phyloP scores from a whole-genome alignment of 1,140 invertebrate species.

The Plutomurus gul region DNA sequence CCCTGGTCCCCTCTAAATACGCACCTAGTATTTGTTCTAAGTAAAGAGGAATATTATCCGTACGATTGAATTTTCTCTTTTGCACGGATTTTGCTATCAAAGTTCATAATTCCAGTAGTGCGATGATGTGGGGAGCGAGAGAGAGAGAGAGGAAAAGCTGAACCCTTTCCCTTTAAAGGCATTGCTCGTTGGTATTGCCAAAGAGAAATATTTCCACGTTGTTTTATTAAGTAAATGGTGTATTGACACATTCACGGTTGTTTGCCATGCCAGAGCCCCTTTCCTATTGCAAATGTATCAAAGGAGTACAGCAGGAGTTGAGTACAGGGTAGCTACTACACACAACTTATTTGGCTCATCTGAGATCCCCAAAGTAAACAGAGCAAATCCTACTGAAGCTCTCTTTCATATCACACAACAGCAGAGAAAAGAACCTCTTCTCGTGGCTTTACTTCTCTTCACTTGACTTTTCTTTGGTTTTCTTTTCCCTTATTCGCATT shows the following conservation, averaged over 20 bases:
- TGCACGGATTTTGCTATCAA: no score
- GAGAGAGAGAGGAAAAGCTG: no score
- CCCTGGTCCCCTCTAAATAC: no score
- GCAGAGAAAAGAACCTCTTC: neutral
- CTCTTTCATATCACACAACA: neutral
- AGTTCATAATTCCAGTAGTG: no score
- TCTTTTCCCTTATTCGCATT: conserved; percentile 18
- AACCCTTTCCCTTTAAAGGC: no score
- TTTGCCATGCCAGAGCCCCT: neutral
- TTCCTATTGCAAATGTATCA: neutral
- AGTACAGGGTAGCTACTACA: no score
- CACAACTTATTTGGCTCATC: conserved; percentile 18
- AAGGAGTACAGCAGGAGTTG: conserved; percentile 1
- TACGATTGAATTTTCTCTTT: no score
- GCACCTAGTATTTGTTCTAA: no score
- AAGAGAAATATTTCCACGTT: conserved; percentile 7
- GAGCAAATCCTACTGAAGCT: conserved; percentile 11
- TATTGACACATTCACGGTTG: conserved; percentile 19
- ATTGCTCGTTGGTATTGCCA: neutral
- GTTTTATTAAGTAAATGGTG: conserved; percentile 29
- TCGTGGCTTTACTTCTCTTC: no score
- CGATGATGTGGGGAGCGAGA: no score
- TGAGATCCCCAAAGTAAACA: conserved; percentile 23
- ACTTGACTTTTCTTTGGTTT: neutral
- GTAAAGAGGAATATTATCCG: no score